phyloP scores from a whole-genome alignment of 2,797 vertebrate species.

The Phrynocephalus guinanensis region DNA sequence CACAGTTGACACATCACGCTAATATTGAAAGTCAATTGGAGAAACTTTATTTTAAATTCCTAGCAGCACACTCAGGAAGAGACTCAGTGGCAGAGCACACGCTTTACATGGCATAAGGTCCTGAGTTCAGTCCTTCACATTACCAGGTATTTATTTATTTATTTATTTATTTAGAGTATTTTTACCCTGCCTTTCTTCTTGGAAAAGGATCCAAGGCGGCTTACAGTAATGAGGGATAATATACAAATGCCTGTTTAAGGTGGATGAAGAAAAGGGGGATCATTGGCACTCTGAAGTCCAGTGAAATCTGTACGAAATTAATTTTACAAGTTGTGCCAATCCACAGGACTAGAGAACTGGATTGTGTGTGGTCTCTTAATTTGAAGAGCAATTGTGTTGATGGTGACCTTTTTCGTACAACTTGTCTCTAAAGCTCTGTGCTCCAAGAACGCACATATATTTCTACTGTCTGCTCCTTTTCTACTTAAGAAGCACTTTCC shows the following conservation, averaged over 20 bases:
- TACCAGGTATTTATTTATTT: neutral
- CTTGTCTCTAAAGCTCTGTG: neutral
- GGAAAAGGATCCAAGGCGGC: too few species aligned
- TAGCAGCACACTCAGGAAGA: neutral
- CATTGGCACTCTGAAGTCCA: neutral
- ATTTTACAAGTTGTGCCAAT: neutral
- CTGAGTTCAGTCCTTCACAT: neutral
- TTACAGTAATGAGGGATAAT: too few species aligned
- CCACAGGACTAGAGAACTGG: neutral
- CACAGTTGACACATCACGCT: neutral
- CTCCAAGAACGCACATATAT: neutral
- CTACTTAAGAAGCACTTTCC: neutral
- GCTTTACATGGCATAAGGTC: neutral
- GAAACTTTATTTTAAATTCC: neutral
- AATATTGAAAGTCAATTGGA: neutral
- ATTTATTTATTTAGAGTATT: too few species aligned
- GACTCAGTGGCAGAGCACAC: neutral
- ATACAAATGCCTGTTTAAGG: neutral
- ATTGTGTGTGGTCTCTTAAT: neutral
- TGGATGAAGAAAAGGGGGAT: neutral
- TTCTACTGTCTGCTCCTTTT: neutral
- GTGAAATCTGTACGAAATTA: neutral
- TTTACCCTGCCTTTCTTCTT: too few species aligned
- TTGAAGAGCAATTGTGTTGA: neutral
- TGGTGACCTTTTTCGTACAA: too few species aligned